Percentiles rank a stretch among this genome's conserved stretches.
Conservation (phyloP, 2,888 invertebrate species). For the Pristionchus exspectatus region DNA sequence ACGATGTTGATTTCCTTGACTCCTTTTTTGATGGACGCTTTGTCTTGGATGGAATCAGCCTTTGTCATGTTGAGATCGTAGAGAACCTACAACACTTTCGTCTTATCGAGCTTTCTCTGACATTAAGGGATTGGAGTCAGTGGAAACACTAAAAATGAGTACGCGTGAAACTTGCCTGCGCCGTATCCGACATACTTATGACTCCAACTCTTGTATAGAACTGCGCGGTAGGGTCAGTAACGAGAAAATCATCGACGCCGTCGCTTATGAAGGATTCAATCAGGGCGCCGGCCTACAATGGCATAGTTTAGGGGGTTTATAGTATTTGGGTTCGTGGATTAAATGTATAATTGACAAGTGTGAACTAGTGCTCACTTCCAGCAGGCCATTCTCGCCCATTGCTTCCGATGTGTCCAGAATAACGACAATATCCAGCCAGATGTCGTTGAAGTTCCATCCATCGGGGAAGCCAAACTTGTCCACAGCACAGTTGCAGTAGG, state of each 20-base stretch:
- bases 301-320: no score
- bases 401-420: constrained; percentile 7
- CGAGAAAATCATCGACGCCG: neutral
- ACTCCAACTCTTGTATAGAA: constrained; percentile 5
- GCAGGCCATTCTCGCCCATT: neutral
- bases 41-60: neutral
- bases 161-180: neutral
- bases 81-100: neutral
- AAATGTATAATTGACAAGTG: no score
- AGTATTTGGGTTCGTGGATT: no score
- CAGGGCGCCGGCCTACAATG: neutral
- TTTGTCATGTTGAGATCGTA: constrained; percentile 18
- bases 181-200: neutral
- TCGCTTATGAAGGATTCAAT: neutral
- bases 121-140: neutral
- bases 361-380: neutral
- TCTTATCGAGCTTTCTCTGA: neutral
- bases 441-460: neutral
- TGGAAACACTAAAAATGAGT: neutral
- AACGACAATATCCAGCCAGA: constrained; percentile 1
- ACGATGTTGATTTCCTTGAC: neutral
- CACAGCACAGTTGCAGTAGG: neutral
- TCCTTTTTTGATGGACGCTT: neutral
- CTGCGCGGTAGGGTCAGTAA: neutral
- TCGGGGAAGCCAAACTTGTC: neutral